Evolutionary conservation across 2,797 vertebrate species (phyloP).

Genomic region (Chelonia mydas): DNA sequence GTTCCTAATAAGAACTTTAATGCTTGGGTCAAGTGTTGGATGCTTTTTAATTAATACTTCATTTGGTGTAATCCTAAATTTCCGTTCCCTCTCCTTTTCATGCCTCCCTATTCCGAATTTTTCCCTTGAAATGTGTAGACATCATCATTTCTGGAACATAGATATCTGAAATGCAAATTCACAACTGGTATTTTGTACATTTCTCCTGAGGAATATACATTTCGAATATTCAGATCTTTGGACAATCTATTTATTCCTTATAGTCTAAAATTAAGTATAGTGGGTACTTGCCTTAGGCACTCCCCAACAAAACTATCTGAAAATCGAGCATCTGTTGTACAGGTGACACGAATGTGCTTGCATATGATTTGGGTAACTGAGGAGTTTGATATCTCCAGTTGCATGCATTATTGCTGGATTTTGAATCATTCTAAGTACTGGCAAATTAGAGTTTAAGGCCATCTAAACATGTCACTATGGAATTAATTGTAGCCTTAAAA

Average conservation of each 20-base stretch:
- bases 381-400: background rate
- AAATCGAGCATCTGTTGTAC: background rate
- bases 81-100: constrained; percentile 6
- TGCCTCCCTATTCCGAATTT: background rate
- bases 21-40: background rate
- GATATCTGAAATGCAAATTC: constrained; percentile 43
- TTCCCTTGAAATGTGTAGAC: constrained; percentile 7
- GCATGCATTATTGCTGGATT: constrained; percentile 5
- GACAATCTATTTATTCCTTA: background rate
- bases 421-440: constrained; percentile 32
- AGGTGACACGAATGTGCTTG: background rate
- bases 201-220: constrained; percentile 25
- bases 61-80: background rate
- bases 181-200: constrained; percentile 23
- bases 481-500: background rate
- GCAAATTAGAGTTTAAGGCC: background rate
- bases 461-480: background rate
- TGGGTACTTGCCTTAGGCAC: constrained; percentile 46
- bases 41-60: background rate
- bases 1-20: background rate
- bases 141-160: constrained; percentile 29
- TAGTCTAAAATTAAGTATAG: constrained; percentile 23
- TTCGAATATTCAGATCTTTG: background rate
- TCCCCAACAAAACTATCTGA: constrained; percentile 20
- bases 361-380: constrained; percentile 25